A percentile compares a stretch with the other conserved stretches of the same genome.
These are phyloP conservation scores for Atethmia centrago DNA, from an alignment of 2,888 invertebrate species.

Conservation along the genomic window DNA sequence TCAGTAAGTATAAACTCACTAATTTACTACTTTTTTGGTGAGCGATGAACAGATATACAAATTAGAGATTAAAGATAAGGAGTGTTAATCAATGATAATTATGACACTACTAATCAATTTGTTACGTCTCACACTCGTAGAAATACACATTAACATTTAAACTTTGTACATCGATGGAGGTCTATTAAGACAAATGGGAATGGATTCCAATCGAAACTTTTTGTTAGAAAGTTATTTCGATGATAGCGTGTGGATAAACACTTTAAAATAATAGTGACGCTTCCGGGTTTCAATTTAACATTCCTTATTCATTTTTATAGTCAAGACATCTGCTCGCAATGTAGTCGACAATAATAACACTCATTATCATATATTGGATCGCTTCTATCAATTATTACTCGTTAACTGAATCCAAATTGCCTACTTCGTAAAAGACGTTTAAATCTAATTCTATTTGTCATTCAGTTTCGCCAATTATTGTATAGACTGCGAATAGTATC, in stretches of 20 bases:
- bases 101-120: conserved; percentile 43
- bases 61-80: conserved; percentile 58
- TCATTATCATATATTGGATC: conserved; percentile 68
- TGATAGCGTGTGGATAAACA: conserved; percentile 75
- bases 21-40: conserved; percentile 38
- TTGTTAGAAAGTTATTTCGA: conserved; percentile 73
- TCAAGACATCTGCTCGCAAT: conserved; percentile 66
- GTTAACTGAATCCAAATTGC: conserved; percentile 72
- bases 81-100: conserved; percentile 55
- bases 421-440: conserved; percentile 57
- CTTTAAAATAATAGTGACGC: conserved; percentile 69
- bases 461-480: conserved; percentile 53
- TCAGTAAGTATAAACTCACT: conserved; percentile 46
- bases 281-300: conserved; percentile 76
- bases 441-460: conserved; percentile 52
- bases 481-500: conserved; percentile 20
- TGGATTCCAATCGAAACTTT: conserved; percentile 71
- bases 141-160: conserved; percentile 41
- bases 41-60: conserved; percentile 58
- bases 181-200: conserved; percentile 63
- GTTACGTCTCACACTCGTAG: conserved; percentile 14
- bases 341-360: conserved; percentile 70
- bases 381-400: conserved; percentile 70
- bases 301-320: conserved; percentile 60
- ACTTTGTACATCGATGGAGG: conserved; percentile 33